Percentiles rank a stretch among this genome's conserved stretches.
Evolutionary conservation across 2,113 vertebrate species (phyloP).

Genomic region (Echinops telfairi): DNA sequence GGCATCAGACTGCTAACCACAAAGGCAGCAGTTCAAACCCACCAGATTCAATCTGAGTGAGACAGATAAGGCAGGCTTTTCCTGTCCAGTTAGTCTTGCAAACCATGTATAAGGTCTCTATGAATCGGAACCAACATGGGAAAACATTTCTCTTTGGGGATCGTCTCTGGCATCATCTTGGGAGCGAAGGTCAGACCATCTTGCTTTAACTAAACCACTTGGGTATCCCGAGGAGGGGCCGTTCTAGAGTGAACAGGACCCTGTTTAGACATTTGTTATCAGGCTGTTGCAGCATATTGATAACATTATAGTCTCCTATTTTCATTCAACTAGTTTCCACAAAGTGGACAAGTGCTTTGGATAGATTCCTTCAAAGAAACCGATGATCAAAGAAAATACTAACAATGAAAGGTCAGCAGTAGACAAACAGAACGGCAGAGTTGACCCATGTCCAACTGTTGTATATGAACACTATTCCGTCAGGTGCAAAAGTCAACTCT

Average conservation of each 20-base stretch:
- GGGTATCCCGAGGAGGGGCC: neutral
- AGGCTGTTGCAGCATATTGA: neutral
- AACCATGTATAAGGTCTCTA: too few species aligned
- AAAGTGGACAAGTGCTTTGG: constrained; percentile 34
- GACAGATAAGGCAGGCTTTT: too few species aligned
- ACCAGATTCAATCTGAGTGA: too few species aligned
- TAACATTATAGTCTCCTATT: constrained; percentile 42
- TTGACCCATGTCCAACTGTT: neutral
- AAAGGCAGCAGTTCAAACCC: too few species aligned
- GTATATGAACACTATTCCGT: neutral
- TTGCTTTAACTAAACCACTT: constrained; percentile 8
- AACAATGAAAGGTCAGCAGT: neutral
- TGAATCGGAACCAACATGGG: neutral
- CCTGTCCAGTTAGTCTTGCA: too few species aligned
- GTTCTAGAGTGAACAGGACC: neutral
- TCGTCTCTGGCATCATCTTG: constrained; percentile 19
- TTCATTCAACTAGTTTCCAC: constrained; percentile 49
- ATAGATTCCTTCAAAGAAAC: constrained; percentile 40
- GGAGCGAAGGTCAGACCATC: constrained; percentile 13
- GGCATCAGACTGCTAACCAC: too few species aligned
- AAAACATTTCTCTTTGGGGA: constrained; percentile 28
- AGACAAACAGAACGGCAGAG: constrained; percentile 11
- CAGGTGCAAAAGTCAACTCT: constrained; percentile 30
- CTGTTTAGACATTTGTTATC: constrained; percentile 46
- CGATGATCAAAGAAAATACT: constrained; percentile 29